Evolutionary conservation across 1,140 invertebrate genomes (phyloP).

Genomic region (Calliopsis andreniformis): DNA sequence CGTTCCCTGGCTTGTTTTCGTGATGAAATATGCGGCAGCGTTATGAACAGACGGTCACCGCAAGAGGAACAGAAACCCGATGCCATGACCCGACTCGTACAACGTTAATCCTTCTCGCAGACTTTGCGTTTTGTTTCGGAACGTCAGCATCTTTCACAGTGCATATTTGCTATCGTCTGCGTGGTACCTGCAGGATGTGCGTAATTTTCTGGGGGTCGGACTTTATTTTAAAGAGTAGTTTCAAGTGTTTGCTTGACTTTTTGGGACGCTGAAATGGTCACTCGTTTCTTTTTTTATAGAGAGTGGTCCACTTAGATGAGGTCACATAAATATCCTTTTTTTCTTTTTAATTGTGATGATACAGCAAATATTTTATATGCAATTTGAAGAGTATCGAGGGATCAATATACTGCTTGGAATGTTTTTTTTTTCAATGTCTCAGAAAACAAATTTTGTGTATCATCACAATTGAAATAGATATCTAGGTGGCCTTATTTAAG

Average conservation of each 20-base stretch:
- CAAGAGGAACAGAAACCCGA: conserved; percentile 11
- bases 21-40: conserved; percentile 38
- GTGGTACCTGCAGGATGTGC: neutral
- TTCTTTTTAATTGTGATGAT: too few species aligned
- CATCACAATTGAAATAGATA: too few species aligned
- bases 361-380: too few species aligned
- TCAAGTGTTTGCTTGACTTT: neutral
- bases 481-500: too few species aligned
- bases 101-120: conserved; percentile 1
- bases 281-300: too few species aligned
- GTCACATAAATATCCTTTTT: too few species aligned
- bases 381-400: too few species aligned
- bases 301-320: too few species aligned
- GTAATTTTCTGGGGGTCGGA: neutral
- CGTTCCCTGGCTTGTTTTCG: conserved; percentile 37
- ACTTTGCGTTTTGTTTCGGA: neutral
- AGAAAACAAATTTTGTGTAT: too few species aligned
- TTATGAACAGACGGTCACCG: conserved; percentile 27
- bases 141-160: neutral
- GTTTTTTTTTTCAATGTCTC: too few species aligned
- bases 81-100: conserved; percentile 3
- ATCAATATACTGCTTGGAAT: too few species aligned
- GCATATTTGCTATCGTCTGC: neutral
- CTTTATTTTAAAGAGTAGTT: neutral
- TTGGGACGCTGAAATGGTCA: too few species aligned